Percentiles rank a stretch among this genome's conserved stretches.
These are phyloP conservation scores for Gobiocypris rarus DNA, from an alignment of 2,113 vertebrate genomes.

Conservation along the genomic window DNA sequence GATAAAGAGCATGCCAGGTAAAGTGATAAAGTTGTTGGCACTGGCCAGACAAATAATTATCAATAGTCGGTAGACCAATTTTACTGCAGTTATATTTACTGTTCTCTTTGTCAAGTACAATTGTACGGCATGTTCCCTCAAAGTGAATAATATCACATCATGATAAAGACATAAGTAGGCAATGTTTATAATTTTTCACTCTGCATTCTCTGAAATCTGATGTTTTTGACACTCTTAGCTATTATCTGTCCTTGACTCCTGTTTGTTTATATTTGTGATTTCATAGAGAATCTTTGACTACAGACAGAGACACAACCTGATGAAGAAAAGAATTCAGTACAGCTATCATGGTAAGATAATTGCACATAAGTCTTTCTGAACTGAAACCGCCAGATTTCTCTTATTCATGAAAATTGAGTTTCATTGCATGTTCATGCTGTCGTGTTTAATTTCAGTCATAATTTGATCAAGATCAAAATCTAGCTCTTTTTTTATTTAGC, in stretches of 20 bases:
- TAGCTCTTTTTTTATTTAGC: too few species aligned
- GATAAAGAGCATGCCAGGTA: too few species aligned
- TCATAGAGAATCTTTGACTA: neutral
- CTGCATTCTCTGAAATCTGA: neutral
- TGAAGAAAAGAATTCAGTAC: accelerated
- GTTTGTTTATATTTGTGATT: neutral
- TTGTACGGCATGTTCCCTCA: neutral
- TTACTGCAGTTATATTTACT: too few species aligned
- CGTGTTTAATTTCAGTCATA: neutral
- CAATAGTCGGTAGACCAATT: too few species aligned
- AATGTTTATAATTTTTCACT: neutral
- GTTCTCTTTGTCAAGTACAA: neutral
- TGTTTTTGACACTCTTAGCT: neutral
- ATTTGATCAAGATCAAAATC: neutral
- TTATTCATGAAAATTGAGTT: neutral
- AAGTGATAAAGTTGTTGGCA: too few species aligned
- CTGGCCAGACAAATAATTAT: too few species aligned
- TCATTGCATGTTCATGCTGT: too few species aligned
- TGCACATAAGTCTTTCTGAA: neutral
- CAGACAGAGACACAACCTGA: accelerated
- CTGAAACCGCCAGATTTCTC: neutral
- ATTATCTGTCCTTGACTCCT: neutral
- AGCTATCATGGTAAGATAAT: neutral
- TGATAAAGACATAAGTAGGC: neutral
- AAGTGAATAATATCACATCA: too few species aligned